These are phyloP conservation scores for Ochlodes sylvanus DNA, from an alignment of 2,888 invertebrate genomes.

Conservation along the genomic window DNA sequence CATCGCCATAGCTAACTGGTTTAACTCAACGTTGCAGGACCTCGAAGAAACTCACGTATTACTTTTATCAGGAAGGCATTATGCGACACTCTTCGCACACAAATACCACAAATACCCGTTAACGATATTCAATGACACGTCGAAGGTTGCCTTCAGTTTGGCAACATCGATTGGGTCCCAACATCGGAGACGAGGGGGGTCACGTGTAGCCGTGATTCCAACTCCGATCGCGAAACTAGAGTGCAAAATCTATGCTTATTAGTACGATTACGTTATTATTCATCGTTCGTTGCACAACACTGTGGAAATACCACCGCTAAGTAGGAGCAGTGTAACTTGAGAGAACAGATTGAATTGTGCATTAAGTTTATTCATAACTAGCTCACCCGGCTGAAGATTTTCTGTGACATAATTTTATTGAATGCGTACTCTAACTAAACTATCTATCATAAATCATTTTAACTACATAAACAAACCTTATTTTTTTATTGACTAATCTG, in stretches of 20 bases:
- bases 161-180: constrained; percentile 16
- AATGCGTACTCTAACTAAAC: too few relatives aligned
- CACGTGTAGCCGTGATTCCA: constrained; percentile 59
- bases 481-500: too few relatives aligned
- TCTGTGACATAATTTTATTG: too few relatives aligned
- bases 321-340: constrained; percentile 1
- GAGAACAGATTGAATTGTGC: constrained; percentile 4
- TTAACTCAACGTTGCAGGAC: too few relatives aligned
- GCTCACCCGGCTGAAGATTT: too few relatives aligned
- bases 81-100: not conserved
- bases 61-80: constrained; percentile 2
- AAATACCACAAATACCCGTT: constrained; percentile 1
- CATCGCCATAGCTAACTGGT: too few relatives aligned
- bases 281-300: constrained; percentile 47
- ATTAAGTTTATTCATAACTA: not conserved
- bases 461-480: too few relatives aligned
- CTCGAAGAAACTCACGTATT: not conserved
- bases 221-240: constrained; percentile 54
- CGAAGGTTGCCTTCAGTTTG: constrained; percentile 24
- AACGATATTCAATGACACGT: constrained; percentile 20
- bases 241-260: constrained; percentile 47
- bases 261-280: constrained; percentile 42
- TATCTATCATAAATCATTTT: too few relatives aligned
- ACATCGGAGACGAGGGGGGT: constrained; percentile 45
- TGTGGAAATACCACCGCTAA: constrained; percentile 44